phyloP scores from a whole-genome alignment of 1,140 invertebrate species.

The Trichonephila inaurata region DNA sequence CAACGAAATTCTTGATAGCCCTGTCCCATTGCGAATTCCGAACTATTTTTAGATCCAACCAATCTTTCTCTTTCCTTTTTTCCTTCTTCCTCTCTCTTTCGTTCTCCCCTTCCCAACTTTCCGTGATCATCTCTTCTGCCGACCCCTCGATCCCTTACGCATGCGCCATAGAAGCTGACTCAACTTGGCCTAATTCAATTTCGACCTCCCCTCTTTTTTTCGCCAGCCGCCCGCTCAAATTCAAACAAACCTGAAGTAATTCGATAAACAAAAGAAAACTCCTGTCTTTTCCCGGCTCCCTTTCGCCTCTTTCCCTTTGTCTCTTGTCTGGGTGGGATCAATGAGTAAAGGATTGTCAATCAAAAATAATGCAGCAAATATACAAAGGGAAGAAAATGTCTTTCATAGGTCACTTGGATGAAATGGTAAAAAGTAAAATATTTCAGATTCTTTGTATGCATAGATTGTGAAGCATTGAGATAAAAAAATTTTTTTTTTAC shows the following conservation, averaged over 20 bases:
- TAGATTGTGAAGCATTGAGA: not conserved
- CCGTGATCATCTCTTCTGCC: not conserved
- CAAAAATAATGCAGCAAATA: not conserved
- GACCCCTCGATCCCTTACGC: not conserved
- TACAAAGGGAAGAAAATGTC: not conserved
- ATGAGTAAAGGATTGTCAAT: not conserved
- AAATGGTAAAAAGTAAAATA: not conserved
- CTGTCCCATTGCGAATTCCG: conserved; percentile 20
- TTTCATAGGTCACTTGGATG: not conserved
- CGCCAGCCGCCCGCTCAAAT: not conserved
- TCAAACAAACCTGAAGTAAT: conserved; percentile 38
- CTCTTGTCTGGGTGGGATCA: not conserved
- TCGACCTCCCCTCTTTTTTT: not conserved
- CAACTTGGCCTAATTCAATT: conserved; percentile 41
- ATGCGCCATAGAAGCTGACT: not conserved
- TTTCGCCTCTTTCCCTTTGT: not conserved
- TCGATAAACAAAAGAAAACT: conserved; percentile 31
- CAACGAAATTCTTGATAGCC: conserved; percentile 16
- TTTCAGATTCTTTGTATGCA: not conserved
- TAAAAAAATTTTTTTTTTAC: not conserved
- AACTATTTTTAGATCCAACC: conserved; percentile 14
- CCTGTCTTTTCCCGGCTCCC: not conserved
- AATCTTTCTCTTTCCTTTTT: not conserved
- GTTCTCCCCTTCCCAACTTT: not conserved
- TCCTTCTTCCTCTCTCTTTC: not conserved